These are phyloP conservation scores for Erinaceus europaeus DNA, from an alignment of 2,113 vertebrate species.

Conservation along the genomic window DNA sequence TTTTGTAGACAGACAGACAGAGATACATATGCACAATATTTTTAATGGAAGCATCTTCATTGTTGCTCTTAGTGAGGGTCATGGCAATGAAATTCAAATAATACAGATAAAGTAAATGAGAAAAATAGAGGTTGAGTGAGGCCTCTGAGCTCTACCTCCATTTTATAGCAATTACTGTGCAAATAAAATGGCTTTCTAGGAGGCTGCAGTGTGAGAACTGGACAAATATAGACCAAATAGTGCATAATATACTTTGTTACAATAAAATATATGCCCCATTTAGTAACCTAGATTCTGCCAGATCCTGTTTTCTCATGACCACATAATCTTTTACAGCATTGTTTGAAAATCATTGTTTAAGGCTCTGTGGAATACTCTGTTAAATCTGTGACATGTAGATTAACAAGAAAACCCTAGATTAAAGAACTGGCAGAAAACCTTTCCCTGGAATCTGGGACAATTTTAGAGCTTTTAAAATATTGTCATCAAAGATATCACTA, in stretches of 20 bases:
- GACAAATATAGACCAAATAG: neutral
- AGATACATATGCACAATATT: neutral
- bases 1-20: too few species aligned
- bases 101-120: neutral
- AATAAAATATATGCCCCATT: neutral
- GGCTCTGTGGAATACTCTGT: neutral
- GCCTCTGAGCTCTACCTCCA: neutral
- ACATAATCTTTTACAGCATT: neutral
- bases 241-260: neutral
- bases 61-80: neutral
- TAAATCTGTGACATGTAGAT: neutral
- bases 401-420: slow-evolving; percentile 18
- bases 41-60: neutral
- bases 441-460: neutral
- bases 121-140: neutral
- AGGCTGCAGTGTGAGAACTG: neutral
- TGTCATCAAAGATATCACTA: neutral
- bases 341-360: slow-evolving; percentile 39
- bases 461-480: slow-evolving; percentile 27
- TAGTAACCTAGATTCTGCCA: neutral
- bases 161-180: neutral
- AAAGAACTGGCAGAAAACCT: neutral
- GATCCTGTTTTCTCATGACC: slow-evolving; percentile 13
- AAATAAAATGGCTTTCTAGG: neutral
- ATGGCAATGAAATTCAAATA: neutral